phyloP scores from a whole-genome alignment of 2,888 invertebrate genomes.

The Athrips mouffetella region DNA sequence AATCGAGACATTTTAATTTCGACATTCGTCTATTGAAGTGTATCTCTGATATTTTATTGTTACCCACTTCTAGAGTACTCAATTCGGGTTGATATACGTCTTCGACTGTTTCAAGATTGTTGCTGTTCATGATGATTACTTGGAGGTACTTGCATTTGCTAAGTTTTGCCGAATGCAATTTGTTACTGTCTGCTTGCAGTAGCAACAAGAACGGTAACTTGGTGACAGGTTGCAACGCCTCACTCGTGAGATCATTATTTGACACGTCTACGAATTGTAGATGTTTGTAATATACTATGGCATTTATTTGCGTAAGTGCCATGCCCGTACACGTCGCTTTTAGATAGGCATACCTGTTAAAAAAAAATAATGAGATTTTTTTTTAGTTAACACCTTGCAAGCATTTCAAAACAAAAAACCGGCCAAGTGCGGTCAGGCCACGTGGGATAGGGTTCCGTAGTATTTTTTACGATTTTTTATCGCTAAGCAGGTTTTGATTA shows the following conservation, averaged over 20 bases:
- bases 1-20: constrained; percentile 72
- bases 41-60: constrained; percentile 59
- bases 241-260: constrained; percentile 67
- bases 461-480: too few species aligned
- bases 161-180: constrained; percentile 64
- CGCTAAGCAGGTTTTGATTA: too few species aligned
- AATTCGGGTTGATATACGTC: constrained; percentile 76
- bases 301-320: constrained; percentile 71
- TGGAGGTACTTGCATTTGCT: constrained; percentile 78
- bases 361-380: background rate
- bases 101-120: constrained; percentile 67
- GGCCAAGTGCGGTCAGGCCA: too few species aligned
- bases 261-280: constrained; percentile 79
- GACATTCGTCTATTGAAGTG: constrained; percentile 48
- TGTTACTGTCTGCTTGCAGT: constrained; percentile 78
- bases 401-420: too few species aligned
- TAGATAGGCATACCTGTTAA: constrained; percentile 76
- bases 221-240: constrained; percentile 66
- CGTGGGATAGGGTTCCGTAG: too few species aligned
- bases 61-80: constrained; percentile 75
- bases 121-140: constrained; percentile 76
- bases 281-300: constrained; percentile 71
- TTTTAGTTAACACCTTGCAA: too few species aligned
- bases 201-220: constrained; percentile 75
- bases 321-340: constrained; percentile 71